These are phyloP conservation scores for Apamea monoglypha DNA, from an alignment of 2,888 invertebrate species.

Conservation along the genomic window DNA sequence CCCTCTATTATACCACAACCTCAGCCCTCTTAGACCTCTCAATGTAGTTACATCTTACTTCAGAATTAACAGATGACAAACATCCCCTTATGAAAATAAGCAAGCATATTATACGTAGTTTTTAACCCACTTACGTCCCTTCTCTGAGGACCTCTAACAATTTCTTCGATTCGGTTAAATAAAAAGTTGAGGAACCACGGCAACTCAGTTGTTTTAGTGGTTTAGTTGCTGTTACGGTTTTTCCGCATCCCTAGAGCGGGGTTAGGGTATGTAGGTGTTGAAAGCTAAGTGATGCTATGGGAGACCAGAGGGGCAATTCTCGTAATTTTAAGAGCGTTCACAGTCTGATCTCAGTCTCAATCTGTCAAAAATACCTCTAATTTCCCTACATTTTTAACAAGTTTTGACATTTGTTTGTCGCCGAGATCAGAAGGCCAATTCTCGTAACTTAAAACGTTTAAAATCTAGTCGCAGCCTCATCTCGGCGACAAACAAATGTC, in stretches of 20 bases:
- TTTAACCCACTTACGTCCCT: conserved; percentile 24
- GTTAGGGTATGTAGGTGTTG: background rate
- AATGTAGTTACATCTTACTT: background rate
- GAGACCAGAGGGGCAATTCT: too few species aligned
- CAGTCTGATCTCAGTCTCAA: too few species aligned
- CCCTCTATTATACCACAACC: background rate
- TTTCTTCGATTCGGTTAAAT: conserved; percentile 57
- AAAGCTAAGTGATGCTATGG: conserved; percentile 23
- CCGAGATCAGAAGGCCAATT: too few species aligned
- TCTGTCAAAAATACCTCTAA: too few species aligned
- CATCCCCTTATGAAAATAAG: background rate
- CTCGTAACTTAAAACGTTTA: too few species aligned
- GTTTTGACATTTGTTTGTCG: too few species aligned
- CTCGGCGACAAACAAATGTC: too few species aligned
- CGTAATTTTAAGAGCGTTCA: too few species aligned
- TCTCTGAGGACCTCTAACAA: conserved; percentile 29
- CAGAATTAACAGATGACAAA: background rate
- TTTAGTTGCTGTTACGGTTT: conserved; percentile 53
- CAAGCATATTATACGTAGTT: conserved; percentile 11
- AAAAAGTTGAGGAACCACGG: conserved; percentile 48
- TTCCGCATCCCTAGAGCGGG: conserved; percentile 42
- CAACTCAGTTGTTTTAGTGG: conserved; percentile 52
- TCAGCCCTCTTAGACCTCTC: background rate
- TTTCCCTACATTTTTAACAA: too few species aligned
- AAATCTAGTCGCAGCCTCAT: too few species aligned